These are phyloP conservation scores for Nesoenas mayeri DNA, from an alignment of 2,113 vertebrate genomes.

Conservation along the genomic window DNA sequence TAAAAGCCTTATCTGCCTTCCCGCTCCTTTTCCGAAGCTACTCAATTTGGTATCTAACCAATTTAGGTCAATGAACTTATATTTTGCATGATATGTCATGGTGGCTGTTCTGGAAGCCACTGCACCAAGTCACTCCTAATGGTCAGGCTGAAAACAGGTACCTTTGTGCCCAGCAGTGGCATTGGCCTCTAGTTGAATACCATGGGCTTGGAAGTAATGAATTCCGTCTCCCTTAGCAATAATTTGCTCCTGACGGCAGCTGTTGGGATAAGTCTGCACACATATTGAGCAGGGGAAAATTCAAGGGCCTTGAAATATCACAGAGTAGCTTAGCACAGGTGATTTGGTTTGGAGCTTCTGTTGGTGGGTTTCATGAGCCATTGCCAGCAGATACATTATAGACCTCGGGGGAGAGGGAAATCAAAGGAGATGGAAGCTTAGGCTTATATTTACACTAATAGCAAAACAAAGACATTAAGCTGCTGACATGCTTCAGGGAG, in stretches of 20 bases:
- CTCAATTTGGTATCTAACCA: constrained; percentile 11
- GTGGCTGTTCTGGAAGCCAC: background rate
- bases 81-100: background rate
- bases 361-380: background rate
- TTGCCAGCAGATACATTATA: background rate
- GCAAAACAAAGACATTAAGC: background rate
- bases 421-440: background rate
- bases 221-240: background rate
- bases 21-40: constrained; percentile 22
- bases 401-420: background rate
- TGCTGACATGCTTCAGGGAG: background rate
- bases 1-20: constrained; percentile 27
- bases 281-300: background rate
- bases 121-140: background rate
- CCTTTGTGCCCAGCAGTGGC: background rate
- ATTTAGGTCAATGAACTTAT: constrained; percentile 11
- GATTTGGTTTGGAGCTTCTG: background rate
- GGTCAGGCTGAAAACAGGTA: background rate
- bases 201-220: background rate
- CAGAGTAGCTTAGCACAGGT: background rate
- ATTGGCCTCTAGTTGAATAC: background rate
- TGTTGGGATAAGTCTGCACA: background rate
- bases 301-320: background rate
- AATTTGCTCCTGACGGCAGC: background rate
- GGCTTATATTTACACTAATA: background rate